Evolutionary conservation across 92 coral and sea anemone species (phyloP).

Genomic region (Parazoanthus atlanticus): DNA sequence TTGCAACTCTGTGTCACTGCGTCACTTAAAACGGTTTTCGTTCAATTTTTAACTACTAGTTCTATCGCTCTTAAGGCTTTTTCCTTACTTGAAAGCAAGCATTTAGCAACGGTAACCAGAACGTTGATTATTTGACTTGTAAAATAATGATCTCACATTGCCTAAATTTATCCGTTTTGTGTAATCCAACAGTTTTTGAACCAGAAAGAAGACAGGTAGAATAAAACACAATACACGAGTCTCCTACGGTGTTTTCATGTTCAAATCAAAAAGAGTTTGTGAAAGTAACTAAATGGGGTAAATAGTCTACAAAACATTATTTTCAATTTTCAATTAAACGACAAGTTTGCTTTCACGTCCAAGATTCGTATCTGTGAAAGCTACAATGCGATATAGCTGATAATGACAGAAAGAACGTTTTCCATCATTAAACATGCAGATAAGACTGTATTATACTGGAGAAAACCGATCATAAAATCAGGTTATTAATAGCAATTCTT

Average conservation of each 20-base stretch:
- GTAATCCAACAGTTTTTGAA: background rate
- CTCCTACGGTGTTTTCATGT: slow-evolving; percentile 25
- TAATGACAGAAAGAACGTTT: too few relatives aligned
- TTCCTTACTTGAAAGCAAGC: background rate
- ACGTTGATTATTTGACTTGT: background rate
- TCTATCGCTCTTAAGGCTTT: background rate
- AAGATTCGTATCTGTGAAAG: background rate
- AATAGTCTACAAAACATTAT: background rate
- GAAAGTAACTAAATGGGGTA: background rate
- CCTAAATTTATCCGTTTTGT: background rate
- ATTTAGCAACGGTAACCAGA: background rate
- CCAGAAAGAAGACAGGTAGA: background rate
- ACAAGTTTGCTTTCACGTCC: background rate
- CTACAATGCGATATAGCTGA: background rate
- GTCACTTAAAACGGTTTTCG: too few relatives aligned
- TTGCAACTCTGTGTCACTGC: too few relatives aligned
- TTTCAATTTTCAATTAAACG: background rate
- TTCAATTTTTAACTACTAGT: too few relatives aligned
- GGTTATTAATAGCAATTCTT: background rate
- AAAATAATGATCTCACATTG: background rate
- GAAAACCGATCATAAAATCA: background rate
- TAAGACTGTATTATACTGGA: background rate
- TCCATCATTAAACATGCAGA: background rate
- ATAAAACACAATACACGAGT: background rate
- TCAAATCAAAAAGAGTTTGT: background rate